Evolutionary conservation across 2,113 vertebrate species (phyloP).

Genomic region (Peromyscus leucopus): DNA sequence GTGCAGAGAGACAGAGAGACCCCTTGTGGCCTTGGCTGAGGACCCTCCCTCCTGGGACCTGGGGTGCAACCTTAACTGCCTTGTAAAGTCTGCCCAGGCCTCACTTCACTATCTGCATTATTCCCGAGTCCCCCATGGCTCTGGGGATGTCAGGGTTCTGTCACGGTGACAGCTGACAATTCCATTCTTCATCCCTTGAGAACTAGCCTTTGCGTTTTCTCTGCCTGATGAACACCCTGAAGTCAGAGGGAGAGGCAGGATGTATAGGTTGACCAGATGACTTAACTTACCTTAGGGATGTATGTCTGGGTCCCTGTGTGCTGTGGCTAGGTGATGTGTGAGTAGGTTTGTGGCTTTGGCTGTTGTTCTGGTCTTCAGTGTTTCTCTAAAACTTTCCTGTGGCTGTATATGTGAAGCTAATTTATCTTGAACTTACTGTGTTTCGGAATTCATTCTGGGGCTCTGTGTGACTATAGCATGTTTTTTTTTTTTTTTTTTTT

Average conservation of each 20-base stretch:
- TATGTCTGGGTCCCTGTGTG: background rate
- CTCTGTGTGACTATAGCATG: background rate
- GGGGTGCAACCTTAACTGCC: background rate
- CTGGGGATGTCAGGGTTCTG: background rate
- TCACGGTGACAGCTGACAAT: background rate
- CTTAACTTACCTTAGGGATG: background rate
- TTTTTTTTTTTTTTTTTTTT: background rate
- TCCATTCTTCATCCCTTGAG: background rate
- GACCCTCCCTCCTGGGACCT: conserved; percentile 17
- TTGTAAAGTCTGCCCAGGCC: background rate
- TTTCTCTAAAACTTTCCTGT: background rate
- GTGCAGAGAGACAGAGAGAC: background rate
- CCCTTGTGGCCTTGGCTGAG: conserved; percentile 1
- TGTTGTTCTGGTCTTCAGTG: background rate
- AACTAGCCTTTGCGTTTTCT: background rate
- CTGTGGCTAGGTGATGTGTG: background rate
- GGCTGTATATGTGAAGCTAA: background rate
- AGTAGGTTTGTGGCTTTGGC: background rate
- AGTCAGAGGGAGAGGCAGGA: background rate
- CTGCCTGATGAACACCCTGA: background rate
- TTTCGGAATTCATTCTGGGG: background rate
- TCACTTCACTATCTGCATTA: background rate
- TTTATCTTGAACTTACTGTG: background rate
- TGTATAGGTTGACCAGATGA: background rate
- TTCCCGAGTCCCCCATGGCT: background rate